Base-by-base conservation (phyloP, 1,140 invertebrate genomes). In the Rhizoglyphus robini region DNA sequence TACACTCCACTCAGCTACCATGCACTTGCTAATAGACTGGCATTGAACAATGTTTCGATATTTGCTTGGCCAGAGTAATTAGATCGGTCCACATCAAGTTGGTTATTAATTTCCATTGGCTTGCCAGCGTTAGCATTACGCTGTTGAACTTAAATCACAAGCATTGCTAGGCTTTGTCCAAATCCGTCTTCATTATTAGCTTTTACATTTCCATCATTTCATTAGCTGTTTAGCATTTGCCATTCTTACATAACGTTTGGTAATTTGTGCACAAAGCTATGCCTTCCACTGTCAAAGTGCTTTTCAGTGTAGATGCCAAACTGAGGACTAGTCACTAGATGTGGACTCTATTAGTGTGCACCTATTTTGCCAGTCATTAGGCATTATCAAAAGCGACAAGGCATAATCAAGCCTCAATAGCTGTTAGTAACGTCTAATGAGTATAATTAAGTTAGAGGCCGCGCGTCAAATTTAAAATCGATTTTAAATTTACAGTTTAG, bases 311-410 rank as follows among this genome's bases (percentile, higher is more conserved):
- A n/a, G n/a, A n/a, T n/a, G n/a, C n/a, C n/a, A n/a, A n/a, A n/a
- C n/a, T n/a, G n/a, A n/a, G n/a, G n/a, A n/a, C n/a, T n/a, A n/a
- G n/a, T 41, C 36, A 41, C 18, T 41, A 18, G 36, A 41, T 41
- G 51, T 54, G 8, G 8, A 25, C 51, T 27, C 51, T 54, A 54
- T 54, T 54, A 27, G 51, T 32, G 8, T 27, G 51, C 51, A 54
- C 51, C 51, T 54, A 54, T 54, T n/a, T 54, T 32, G 51, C 51
- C 51, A 54, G 51, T 54, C 51, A 54, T 54, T 54, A 54, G 51
- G 20, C 51, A 27, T 54, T 54, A 54, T 54, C 51, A 54, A 54
- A n/a, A n/a, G 18, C 8, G 36, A 8, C 8, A 11, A 8, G 36
- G n/a, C n/a, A 54, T 25, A 54, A 32, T 54, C 51, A 54, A 32